Percentiles rank a stretch among this genome's conserved stretches.
phyloP scores from a whole-genome alignment of 2,888 invertebrate genomes.

The Pseudolycoriella hygida region DNA sequence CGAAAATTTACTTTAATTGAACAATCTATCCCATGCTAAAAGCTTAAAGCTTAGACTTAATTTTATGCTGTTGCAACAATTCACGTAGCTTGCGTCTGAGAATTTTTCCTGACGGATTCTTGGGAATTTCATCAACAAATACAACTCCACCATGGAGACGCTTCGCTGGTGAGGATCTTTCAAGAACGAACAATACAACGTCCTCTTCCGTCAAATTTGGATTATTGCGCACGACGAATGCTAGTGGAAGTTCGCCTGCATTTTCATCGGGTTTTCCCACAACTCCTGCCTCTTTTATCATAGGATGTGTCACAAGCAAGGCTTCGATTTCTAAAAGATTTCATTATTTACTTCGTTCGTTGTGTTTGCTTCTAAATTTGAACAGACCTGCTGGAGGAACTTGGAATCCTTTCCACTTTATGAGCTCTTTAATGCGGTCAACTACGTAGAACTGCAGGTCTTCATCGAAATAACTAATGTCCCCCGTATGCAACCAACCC shows the following conservation, averaged over 20 bases:
- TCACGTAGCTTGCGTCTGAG: conserved; percentile 32
- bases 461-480: conserved; percentile 64
- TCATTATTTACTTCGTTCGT: too few species aligned
- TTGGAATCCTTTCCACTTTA: conserved; percentile 78
- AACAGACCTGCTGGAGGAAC: conserved; percentile 51
- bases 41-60: neutral
- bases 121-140: conserved; percentile 56
- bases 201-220: conserved; percentile 34
- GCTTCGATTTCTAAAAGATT: conserved; percentile 50
- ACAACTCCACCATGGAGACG: conserved; percentile 54
- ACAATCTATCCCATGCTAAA: too few species aligned
- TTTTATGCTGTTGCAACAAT: neutral
- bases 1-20: too few species aligned
- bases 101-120: conserved; percentile 63
- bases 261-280: conserved; percentile 56
- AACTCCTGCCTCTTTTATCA: conserved; percentile 63
- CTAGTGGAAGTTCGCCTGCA: conserved; percentile 58
- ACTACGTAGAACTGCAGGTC: conserved; percentile 32
- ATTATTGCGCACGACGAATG: conserved; percentile 45
- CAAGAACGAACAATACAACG: conserved; percentile 35
- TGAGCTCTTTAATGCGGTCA: conserved; percentile 74
- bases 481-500: conserved; percentile 65
- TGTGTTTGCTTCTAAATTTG: too few species aligned
- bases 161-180: conserved; percentile 43
- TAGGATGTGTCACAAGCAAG: conserved; percentile 48